These are phyloP conservation scores for Athetis lepigone DNA, from an alignment of 2,888 invertebrate species.

Conservation along the genomic window DNA sequence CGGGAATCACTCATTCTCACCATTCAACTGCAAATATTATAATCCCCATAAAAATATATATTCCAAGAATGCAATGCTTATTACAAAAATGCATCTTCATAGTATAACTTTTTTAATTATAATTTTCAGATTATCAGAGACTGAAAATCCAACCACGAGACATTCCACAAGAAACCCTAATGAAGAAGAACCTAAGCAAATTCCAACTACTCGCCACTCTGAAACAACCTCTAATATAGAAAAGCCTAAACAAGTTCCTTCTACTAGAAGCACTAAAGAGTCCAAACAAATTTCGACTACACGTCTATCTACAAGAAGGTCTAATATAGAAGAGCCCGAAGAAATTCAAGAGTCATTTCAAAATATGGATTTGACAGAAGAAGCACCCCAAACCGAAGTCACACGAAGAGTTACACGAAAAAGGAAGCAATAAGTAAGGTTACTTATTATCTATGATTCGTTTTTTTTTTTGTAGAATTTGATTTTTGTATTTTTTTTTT, in stretches of 20 bases:
- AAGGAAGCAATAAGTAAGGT: conserved; percentile 71
- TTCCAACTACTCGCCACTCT: not conserved
- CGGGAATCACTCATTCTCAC: no score
- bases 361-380: conserved; percentile 60
- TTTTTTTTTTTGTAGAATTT: conserved; percentile 6
- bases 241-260: not conserved
- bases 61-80: no score
- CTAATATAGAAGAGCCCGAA: not conserved
- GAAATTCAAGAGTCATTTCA: conserved; percentile 34
- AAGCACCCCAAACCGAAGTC: conserved; percentile 71
- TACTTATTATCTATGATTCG: conserved; percentile 24
- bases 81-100: no score
- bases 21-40: no score
- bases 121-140: conserved; percentile 28
- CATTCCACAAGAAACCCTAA: not conserved
- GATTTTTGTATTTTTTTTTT: conserved; percentile 1
- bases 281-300: not conserved
- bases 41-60: no score
- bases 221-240: not conserved
- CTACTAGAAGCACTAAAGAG: no score
- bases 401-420: conserved; percentile 77
- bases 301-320: conserved; percentile 16
- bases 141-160: not conserved
- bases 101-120: not conserved
- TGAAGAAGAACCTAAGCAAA: not conserved